phyloP scores from a whole-genome alignment of 2,888 invertebrate species.

The Malthinus flaveolus region DNA sequence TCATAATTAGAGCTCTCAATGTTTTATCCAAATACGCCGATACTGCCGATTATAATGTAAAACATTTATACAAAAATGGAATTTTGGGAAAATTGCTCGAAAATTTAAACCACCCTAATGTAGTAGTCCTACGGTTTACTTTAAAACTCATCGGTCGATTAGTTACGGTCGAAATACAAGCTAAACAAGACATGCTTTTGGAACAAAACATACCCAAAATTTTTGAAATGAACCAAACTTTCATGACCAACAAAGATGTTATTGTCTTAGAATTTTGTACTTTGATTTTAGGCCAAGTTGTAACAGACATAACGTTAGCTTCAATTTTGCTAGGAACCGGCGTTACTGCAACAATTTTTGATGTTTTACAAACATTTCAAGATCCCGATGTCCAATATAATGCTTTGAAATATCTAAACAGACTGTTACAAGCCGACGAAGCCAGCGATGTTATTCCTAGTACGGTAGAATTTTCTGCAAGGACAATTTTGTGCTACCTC shows the following conservation, averaged over 20 bases:
- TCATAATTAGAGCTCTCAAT: constrained; percentile 14
- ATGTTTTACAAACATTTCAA: constrained; percentile 3
- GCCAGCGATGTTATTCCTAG: constrained; percentile 9
- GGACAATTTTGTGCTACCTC: constrained; percentile 9
- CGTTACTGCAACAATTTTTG: constrained; percentile 8
- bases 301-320: constrained; percentile 4
- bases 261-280: constrained; percentile 15
- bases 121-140: constrained; percentile 14
- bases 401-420: constrained; percentile 8
- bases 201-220: constrained; percentile 1
- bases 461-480: constrained; percentile 11
- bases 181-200: constrained; percentile 11
- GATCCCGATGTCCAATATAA: constrained; percentile 19
- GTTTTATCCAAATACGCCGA: constrained; percentile 16
- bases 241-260: constrained; percentile 5
- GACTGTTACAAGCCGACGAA: constrained; percentile 17
- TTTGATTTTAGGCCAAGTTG: constrained; percentile 12
- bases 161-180: constrained; percentile 6
- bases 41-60: constrained; percentile 9
- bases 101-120: constrained; percentile 1
- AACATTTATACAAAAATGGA: constrained; percentile 16
- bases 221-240: constrained; percentile 8
- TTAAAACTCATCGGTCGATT: constrained; percentile 17
- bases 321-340: constrained; percentile 14
- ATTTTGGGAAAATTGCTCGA: constrained; percentile 9